Conservation (phyloP, 2,888 invertebrate genomes). For the Piscicola geometra region DNA sequence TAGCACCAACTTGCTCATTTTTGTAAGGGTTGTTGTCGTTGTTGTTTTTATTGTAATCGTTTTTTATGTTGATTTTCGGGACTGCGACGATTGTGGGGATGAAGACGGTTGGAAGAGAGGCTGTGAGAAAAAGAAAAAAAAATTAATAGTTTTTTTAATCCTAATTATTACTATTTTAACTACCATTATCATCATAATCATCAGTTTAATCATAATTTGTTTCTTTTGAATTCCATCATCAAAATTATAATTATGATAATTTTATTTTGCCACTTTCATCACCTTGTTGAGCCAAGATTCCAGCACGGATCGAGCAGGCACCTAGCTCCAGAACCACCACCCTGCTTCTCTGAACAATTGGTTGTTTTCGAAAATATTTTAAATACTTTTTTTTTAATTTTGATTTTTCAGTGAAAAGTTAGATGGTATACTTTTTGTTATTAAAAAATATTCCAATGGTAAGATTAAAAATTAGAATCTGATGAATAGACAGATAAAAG, state of each 20-base stretch:
- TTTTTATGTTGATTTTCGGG: conserved; percentile 48
- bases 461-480: too few species aligned
- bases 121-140: too few species aligned
- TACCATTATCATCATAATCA: too few species aligned
- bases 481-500: too few species aligned
- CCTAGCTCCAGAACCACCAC: conserved; percentile 62
- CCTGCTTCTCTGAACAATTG: conserved; percentile 55
- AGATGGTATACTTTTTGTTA: too few species aligned
- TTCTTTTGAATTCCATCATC: too few species aligned
- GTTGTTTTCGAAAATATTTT: conserved; percentile 33
- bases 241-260: too few species aligned
- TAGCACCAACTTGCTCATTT: not conserved
- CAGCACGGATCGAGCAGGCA: conserved; percentile 61
- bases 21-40: not conserved
- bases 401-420: not conserved
- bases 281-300: conserved; percentile 49
- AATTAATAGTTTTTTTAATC: too few species aligned
- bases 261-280: too few species aligned
- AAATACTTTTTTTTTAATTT: conserved; percentile 24
- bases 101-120: conserved; percentile 61
- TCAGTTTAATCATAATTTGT: too few species aligned
- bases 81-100: conserved; percentile 60
- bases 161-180: too few species aligned
- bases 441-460: too few species aligned
- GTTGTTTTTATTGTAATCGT: not conserved